phyloP scores from a whole-genome alignment of 2,888 invertebrate genomes.

The Machimus atricapillus region DNA sequence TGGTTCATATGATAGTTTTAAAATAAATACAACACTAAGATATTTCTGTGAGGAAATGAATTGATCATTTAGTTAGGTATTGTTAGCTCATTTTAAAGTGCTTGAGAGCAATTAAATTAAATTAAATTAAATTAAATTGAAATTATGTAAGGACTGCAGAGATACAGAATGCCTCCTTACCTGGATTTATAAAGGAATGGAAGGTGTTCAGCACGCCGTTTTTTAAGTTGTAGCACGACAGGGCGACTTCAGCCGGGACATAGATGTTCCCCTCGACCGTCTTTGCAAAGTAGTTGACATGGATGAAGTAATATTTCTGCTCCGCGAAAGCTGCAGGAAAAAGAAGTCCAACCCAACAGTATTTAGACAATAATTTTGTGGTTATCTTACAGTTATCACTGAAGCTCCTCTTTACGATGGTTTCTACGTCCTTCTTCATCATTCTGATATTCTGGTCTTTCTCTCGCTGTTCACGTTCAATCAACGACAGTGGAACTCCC shows the following conservation, averaged over 20 bases:
- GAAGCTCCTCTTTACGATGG: constrained; percentile 50
- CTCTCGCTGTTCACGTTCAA: constrained; percentile 51
- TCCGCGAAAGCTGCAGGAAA: constrained; percentile 53
- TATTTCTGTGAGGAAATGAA: too few relatives aligned
- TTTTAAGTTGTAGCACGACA: constrained; percentile 63
- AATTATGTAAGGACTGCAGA: too few relatives aligned
- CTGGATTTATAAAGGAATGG: constrained; percentile 61
- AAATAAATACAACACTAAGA: too few relatives aligned
- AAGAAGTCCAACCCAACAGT: neutral
- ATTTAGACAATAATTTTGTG: neutral
- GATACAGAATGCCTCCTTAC: constrained; percentile 50
- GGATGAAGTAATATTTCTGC: constrained; percentile 54
- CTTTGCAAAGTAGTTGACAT: constrained; percentile 58
- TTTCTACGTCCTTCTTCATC: constrained; percentile 56
- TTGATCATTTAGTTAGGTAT: too few relatives aligned
- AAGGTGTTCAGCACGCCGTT: constrained; percentile 61
- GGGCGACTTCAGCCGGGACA: constrained; percentile 65
- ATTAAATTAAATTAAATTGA: too few relatives aligned
- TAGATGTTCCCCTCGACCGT: constrained; percentile 52
- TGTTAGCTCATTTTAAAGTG: too few relatives aligned
- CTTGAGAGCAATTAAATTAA: too few relatives aligned
- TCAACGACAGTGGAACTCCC: constrained; percentile 51
- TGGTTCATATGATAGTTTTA: too few relatives aligned
- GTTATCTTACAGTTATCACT: constrained; percentile 51
- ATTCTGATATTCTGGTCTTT: constrained; percentile 47